phyloP scores from a whole-genome alignment of 2,888 invertebrate genomes.

The Eristalis intricaria region DNA sequence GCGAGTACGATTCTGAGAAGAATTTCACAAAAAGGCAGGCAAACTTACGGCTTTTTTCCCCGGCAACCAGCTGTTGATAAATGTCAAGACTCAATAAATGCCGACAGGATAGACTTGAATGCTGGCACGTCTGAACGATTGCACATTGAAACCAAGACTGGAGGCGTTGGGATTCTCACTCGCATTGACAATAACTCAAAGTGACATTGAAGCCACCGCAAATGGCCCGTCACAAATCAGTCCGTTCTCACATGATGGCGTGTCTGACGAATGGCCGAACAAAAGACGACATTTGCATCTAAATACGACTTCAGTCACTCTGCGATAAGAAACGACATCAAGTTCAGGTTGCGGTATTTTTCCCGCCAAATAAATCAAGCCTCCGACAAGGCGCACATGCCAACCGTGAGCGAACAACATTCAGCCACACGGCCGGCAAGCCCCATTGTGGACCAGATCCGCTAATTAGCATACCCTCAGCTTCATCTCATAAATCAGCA shows the following conservation, averaged over 20 bases:
- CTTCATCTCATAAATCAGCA: slow-evolving; percentile 23
- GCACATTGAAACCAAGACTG: background rate
- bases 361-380: background rate
- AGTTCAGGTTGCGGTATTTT: slow-evolving; percentile 22
- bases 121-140: slow-evolving; percentile 1
- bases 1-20: background rate
- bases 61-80: background rate
- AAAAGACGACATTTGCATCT: slow-evolving; percentile 18
- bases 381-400: background rate
- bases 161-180: too few relatives aligned
- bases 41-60: slow-evolving; percentile 9
- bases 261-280: background rate
- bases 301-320: background rate
- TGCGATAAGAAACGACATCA: slow-evolving; percentile 5
- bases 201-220: slow-evolving; percentile 2
- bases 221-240: background rate
- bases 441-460: background rate
- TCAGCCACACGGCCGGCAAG: background rate
- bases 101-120: background rate
- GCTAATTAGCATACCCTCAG: slow-evolving; percentile 35
- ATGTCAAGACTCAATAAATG: slow-evolving; percentile 12
- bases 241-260: background rate
- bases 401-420: background rate
- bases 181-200: background rate
- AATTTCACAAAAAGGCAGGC: background rate